These are phyloP conservation scores for Folsomia candida DNA, from an alignment of 2,888 invertebrate species.

Conservation along the genomic window DNA sequence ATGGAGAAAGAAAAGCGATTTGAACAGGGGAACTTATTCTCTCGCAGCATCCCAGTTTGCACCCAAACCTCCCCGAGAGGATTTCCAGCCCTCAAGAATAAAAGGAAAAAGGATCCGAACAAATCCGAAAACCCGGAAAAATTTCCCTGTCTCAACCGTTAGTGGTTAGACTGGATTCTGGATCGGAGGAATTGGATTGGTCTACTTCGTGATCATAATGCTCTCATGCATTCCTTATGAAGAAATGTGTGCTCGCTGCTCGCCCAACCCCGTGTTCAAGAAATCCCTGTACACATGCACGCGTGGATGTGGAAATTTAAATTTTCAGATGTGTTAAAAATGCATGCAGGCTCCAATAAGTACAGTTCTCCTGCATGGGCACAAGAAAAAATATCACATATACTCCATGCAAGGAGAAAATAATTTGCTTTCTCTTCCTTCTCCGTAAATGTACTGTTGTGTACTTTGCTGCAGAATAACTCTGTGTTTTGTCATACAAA, in stretches of 20 bases:
- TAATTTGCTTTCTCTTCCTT: too few species aligned
- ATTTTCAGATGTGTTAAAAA: not conserved
- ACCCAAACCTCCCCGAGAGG: slow-evolving; percentile 16
- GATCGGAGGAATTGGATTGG: not conserved
- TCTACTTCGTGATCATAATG: slow-evolving; percentile 18
- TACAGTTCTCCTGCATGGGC: too few species aligned
- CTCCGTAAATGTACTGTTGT: too few species aligned
- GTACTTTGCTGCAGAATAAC: too few species aligned
- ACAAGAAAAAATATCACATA: too few species aligned
- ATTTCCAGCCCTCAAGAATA: slow-evolving; percentile 3
- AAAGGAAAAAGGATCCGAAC: not conserved
- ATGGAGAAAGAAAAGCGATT: not conserved
- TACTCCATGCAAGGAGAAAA: too few species aligned
- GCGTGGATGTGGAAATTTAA: slow-evolving; percentile 17
- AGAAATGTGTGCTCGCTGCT: too few species aligned
- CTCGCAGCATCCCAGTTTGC: slow-evolving; percentile 1
- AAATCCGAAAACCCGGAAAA: slow-evolving; percentile 14
- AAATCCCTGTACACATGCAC: slow-evolving; percentile 2
- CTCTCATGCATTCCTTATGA: slow-evolving; percentile 18
- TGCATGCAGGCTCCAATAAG: not conserved
- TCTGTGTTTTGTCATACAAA: too few species aligned
- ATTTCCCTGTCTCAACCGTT: not conserved
- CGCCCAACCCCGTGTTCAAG: not conserved
- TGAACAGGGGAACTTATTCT: too few species aligned
- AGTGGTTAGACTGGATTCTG: not conserved